Evolutionary conservation across 2,113 vertebrate species (phyloP).

Genomic region (Harpagus bidentatus): DNA sequence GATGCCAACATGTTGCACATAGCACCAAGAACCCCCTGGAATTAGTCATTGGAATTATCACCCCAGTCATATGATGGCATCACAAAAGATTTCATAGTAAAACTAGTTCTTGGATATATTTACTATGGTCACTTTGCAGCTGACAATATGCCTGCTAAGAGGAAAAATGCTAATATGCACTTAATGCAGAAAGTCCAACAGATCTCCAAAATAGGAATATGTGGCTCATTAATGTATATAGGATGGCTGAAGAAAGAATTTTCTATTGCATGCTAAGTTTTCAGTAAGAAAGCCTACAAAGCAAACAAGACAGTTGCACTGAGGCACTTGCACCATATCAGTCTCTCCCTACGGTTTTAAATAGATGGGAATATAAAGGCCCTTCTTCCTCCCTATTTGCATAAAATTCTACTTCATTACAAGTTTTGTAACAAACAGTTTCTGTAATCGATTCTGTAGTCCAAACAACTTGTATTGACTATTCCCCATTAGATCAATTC

Average conservation of each 20-base stretch:
- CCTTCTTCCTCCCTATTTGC: neutral
- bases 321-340: neutral
- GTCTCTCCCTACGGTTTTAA: neutral
- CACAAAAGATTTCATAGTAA: neutral
- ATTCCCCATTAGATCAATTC: neutral
- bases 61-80: neutral
- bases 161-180: neutral
- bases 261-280: neutral
- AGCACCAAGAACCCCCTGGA: neutral
- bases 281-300: neutral
- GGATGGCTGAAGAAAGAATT: neutral
- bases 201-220: neutral
- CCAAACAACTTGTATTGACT: neutral
- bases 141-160: neutral
- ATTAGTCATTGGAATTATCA: neutral
- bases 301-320: neutral
- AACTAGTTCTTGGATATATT: neutral
- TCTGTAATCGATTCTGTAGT: neutral
- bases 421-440: neutral
- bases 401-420: neutral
- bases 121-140: neutral
- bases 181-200: neutral
- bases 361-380: neutral
- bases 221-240: neutral
- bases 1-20: neutral